Percentiles rank a stretch among this genome's conserved stretches.
These are phyloP conservation scores for Drosophila repleta DNA, from an alignment of 1,140 invertebrate genomes.

Conservation along the genomic window DNA sequence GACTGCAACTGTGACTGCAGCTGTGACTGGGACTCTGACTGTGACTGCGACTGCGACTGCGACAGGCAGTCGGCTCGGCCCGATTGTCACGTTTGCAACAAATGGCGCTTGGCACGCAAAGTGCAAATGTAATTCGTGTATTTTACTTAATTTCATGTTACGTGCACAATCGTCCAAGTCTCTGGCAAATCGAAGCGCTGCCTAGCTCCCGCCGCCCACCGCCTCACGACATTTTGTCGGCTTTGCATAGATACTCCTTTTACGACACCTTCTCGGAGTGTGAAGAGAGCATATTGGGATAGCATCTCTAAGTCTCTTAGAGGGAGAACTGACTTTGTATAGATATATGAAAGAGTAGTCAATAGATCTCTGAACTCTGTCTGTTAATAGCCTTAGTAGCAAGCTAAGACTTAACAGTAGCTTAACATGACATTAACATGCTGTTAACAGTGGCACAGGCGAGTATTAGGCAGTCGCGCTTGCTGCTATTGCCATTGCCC, in stretches of 20 bases:
- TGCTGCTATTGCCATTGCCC: no score
- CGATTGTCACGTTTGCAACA: constrained; percentile 80
- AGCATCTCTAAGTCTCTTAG: no score
- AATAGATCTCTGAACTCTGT: no score
- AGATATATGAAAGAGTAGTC: no score
- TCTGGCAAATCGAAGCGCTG: constrained; percentile 51
- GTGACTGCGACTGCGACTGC: constrained; percentile 35
- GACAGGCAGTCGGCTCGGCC: constrained; percentile 20
- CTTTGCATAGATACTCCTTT: background rate
- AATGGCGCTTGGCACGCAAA: constrained; percentile 80
- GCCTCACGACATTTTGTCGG: background rate
- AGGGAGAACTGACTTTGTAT: no score
- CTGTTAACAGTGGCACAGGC: no score
- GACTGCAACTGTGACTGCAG: constrained; percentile 26
- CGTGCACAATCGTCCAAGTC: constrained; percentile 78
- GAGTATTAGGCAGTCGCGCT: no score
- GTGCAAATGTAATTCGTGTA: constrained; percentile 81
- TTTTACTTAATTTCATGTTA: constrained; percentile 81
- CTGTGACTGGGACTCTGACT: constrained; percentile 24
- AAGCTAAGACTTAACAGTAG: no score
- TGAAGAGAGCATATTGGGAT: no score
- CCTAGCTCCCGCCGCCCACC: background rate
- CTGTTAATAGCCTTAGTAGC: no score
- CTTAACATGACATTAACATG: no score
- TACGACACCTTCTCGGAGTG: no score